A percentile compares a stretch with the other conserved stretches of the same genome.
phyloP scores from a whole-genome alignment of 2,797 vertebrate genomes.

The Karalla daura region DNA sequence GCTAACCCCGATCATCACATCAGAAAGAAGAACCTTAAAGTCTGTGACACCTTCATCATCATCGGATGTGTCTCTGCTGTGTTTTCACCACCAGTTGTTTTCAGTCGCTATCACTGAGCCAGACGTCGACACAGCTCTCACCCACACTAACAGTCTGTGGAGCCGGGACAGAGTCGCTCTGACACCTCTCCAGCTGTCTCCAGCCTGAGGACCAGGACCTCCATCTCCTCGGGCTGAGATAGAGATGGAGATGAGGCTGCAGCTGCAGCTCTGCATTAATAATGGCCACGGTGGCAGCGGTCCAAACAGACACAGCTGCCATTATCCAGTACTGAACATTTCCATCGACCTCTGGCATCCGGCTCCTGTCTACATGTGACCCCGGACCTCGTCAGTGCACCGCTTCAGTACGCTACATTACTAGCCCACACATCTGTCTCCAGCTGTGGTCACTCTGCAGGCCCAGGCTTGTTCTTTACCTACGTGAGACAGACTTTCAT shows the following conservation, averaged over 20 bases:
- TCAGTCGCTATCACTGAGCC: too few relatives aligned
- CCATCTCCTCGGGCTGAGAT: constrained; percentile 21
- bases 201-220: constrained; percentile 39
- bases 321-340: background rate
- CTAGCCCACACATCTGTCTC: too few relatives aligned
- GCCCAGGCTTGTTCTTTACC: too few relatives aligned
- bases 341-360: background rate
- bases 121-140: background rate
- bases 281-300: constrained; percentile 27
- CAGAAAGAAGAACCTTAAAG: too few relatives aligned
- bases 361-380: background rate
- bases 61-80: too few relatives aligned
- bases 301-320: constrained; percentile 9
- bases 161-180: too few relatives aligned
- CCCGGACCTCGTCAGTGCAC: background rate
- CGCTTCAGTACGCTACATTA: too few relatives aligned
- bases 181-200: constrained; percentile 28
- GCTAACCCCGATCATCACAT: too few relatives aligned
- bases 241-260: constrained; percentile 21
- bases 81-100: too few relatives aligned
- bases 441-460: too few relatives aligned
- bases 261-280: constrained; percentile 7
- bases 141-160: constrained; percentile 2
- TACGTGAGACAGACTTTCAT: too few relatives aligned
- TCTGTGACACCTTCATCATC: too few relatives aligned